phyloP scores from a whole-genome alignment of 1,140 invertebrate species.

The Calycopis cecrops region DNA sequence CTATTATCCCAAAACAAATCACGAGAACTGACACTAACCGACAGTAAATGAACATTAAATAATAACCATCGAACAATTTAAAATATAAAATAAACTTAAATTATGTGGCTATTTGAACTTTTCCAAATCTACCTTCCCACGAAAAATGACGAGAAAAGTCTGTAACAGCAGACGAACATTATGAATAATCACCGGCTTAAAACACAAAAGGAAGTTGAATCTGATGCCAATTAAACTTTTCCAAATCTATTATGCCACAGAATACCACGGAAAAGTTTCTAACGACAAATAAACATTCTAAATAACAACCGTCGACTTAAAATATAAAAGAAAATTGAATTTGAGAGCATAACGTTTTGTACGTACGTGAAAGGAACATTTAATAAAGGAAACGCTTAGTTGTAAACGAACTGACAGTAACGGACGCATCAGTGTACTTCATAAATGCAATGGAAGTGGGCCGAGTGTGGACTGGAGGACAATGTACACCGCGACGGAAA shows the following conservation, averaged over 20 bases:
- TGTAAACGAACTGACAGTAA: constrained; percentile 34
- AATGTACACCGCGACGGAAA: constrained; percentile 46
- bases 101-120: no score
- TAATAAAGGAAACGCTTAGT: constrained; percentile 47
- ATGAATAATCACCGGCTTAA: neutral
- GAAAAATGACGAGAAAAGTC: no score
- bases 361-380: constrained; percentile 19
- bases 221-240: no score
- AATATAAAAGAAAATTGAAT: neutral
- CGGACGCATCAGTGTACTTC: constrained; percentile 38
- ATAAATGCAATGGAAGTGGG: constrained; percentile 48
- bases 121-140: no score
- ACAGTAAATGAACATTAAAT: no score
- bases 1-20: no score
- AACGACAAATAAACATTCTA: neutral
- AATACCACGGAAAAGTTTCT: no score
- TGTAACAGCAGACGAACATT: neutral
- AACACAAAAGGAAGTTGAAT: neutral
- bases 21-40: no score
- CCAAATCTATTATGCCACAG: no score
- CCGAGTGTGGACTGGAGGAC: constrained; percentile 35
- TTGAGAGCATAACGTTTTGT: constrained; percentile 2
- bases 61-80: no score
- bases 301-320: neutral
- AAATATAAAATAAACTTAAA: no score